Evolutionary conservation across 2,113 vertebrate genomes (phyloP), one percentile per base, ranked within the genome.

Genomic region (Halcyon senegalensis): DNA sequence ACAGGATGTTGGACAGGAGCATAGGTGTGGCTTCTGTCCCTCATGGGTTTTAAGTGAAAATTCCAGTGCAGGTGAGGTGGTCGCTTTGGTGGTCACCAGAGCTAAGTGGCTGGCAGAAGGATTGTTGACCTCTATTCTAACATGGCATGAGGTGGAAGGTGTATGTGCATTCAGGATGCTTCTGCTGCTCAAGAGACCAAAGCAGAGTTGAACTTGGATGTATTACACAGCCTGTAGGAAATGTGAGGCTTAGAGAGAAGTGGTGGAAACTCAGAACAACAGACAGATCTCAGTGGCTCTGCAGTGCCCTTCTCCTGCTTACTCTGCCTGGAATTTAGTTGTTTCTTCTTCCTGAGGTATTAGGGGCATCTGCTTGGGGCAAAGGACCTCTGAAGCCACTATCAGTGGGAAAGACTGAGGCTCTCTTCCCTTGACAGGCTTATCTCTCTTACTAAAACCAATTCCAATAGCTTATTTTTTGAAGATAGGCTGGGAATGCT

Each of bases 211-310:
- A 37, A 10, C 39, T 10, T 21, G 74, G 15, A 77, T 77, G 51
- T 20, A 21, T 25, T 43, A 12, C 13, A 87, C 13, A 87, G 20
- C 33, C 48, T 31, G 1, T 5, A 14, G 33, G 50, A 67, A 68
- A 55, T 0, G 1, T 0, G 0, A 78, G 43, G 46, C 39, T 88
- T 13, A 20, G 43, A 5, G 6, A 7, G 0, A 1, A 83, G 59
- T 63, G 5, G n/a, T 50, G 21, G 53, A 63, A 64, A 66, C 11
- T 13, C 28, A 50, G 60, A 25, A 37, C 17, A 59, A n/a, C 35
- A 28, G 44, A 74, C 3, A 4, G 30, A 24, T 19, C 41, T 41
- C 4, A 0, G 33, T 31, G 53, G 10, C 72, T 76, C 28, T 37
- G 37, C 31, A 21, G 79, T n/a, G 62, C 21, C 41, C 21, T 63